Evolutionary conservation across 2,797 vertebrate genomes (phyloP), one percentile per base, ranked within the genome.

Genomic region (Fringilla coelebs): DNA sequence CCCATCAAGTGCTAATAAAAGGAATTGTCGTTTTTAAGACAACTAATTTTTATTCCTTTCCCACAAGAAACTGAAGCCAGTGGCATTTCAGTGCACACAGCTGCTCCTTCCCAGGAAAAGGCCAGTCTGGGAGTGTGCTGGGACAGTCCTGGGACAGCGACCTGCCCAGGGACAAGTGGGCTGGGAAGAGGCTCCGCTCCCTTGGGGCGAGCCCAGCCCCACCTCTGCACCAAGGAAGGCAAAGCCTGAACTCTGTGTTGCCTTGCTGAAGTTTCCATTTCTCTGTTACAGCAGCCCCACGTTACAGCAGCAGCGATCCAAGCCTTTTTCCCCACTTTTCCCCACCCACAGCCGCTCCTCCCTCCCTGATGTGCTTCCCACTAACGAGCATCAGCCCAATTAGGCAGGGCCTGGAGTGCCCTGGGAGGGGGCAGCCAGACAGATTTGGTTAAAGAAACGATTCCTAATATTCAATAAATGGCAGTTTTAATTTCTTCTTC

Each of bases 401-500:
- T 19, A 84, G 55, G 11, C 31, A 1, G n/a, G 55, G 29, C 5
- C 7, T 5, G n/a, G 62, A 46, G 71, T 5, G 5, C 5, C 22
- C 8, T 13, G 7, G 11, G 31, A 28, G 18, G 38, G 36, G 22
- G 61, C 48, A 7, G 61, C 54, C 72, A 20, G 26, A 1, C 14
- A 6, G 20, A 26, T 60, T 45, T 32, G 85, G 48, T 85, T 66
- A 83, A 96, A 96, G 95, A 96, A 95, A 95, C 88, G 20, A 96
- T 94, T 93, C 88, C 96, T 95, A 87, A 70, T 91, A 76, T 19
- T 95, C 90, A 96, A 80, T 88, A 97, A 97, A 94, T 3, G 94
- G 92, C 92, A 96, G 93, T 96, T 97, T 95, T 97, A 93, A 96
- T 97, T 92, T 98, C 97, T 98, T 98, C 93, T 98, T 98, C 98